phyloP scores from a whole-genome alignment of 2,888 invertebrate genomes.

The Mythimna pallens region DNA sequence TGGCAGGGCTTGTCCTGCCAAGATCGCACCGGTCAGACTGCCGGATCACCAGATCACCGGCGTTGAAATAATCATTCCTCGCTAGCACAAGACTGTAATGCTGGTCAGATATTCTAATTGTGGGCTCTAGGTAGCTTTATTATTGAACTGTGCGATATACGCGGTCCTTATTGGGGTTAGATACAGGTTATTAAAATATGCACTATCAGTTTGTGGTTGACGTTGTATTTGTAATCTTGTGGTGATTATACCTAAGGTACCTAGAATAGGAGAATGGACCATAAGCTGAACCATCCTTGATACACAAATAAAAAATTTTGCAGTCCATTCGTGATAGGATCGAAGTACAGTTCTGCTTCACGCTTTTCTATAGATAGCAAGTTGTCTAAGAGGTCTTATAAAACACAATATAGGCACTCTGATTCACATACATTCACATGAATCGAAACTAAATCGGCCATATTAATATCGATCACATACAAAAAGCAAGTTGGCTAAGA shows the following conservation, averaged over 20 bases:
- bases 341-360: neutral
- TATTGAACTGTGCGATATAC: neutral
- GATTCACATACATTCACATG: neutral
- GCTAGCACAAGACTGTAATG: neutral
- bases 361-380: neutral
- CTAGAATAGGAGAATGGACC: neutral
- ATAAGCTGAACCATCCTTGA: neutral
- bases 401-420: neutral
- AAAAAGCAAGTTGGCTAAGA: neutral
- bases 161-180: too few relatives aligned
- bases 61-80: constrained; percentile 36
- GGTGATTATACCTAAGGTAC: neutral
- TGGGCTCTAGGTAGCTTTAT: constrained; percentile 9
- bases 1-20: neutral
- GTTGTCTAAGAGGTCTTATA: too few relatives aligned
- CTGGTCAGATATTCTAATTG: constrained; percentile 17
- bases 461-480: neutral
- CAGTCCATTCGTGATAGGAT: neutral
- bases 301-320: neutral
- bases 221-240: neutral
- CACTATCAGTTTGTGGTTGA: constrained; percentile 6
- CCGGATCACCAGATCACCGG: neutral
- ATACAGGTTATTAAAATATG: constrained; percentile 14
- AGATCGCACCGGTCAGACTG: neutral
- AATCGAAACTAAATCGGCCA: neutral